A percentile compares a stretch with the other conserved stretches of the same genome.
Evolutionary conservation across 2,113 vertebrate genomes (phyloP).

Genomic region (Electrona antarctica): DNA sequence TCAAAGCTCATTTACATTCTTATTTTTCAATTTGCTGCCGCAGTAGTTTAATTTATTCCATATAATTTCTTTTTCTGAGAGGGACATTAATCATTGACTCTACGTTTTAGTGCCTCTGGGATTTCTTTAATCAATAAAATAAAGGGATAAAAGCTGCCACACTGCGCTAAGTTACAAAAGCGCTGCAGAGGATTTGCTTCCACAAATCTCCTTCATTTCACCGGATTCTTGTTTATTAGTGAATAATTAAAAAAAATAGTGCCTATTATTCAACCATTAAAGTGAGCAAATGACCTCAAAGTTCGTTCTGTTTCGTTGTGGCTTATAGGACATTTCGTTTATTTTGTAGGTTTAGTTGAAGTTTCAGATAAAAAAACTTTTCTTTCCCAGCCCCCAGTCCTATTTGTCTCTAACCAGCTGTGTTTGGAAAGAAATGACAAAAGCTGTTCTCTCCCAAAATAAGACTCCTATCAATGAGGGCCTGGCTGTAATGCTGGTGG

Average conservation of each 20-base stretch:
- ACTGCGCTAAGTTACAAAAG: conserved; percentile 50
- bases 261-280: conserved; percentile 45
- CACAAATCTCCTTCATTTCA: conserved; percentile 43
- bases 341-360: conserved; percentile 83
- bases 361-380: too few species aligned
- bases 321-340: conserved; percentile 88
- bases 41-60: conserved; percentile 99
- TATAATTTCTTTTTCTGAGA: conserved; percentile 99
- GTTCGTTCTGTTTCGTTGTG: conserved; percentile 73
- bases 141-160: conserved; percentile 81
- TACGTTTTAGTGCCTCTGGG: conserved; percentile 98
- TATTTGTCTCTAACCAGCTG: conserved; percentile 78
- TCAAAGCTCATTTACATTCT: conserved; percentile 99
- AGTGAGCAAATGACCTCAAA: conserved; percentile 25
- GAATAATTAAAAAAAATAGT: too few species aligned
- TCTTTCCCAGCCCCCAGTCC: too few species aligned
- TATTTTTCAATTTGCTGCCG: conserved; percentile 99
- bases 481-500: conserved; percentile 73
- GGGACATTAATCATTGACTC: conserved; percentile 99
- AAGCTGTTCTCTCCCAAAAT: conserved; percentile 70
- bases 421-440: conserved; percentile 87
- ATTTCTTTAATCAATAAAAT: conserved; percentile 95
- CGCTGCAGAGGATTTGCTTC: conserved; percentile 43
- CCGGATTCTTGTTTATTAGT: conserved; percentile 54
- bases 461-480: conserved; percentile 67